phyloP scores from a whole-genome alignment of 1,140 invertebrate species.

The Linepithema humile region DNA sequence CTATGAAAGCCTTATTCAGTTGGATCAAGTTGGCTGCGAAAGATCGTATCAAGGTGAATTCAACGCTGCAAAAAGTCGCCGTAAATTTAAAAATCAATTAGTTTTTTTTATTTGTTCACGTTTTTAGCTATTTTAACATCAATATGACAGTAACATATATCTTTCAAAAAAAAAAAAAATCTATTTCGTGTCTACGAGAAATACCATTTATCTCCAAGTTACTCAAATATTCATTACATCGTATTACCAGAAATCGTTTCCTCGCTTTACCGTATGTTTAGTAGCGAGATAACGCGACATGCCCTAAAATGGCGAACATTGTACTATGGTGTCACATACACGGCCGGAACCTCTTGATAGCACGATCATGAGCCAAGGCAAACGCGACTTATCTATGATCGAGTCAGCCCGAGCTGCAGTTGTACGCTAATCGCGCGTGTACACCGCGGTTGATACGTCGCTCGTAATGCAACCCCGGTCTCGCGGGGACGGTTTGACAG shows the following conservation, averaged over 20 bases:
- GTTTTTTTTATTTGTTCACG: not conserved
- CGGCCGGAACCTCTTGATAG: conserved; percentile 44
- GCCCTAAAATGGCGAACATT: conserved; percentile 36
- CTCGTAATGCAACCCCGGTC: conserved; percentile 62
- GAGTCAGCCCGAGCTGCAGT: conserved; percentile 39
- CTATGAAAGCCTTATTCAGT: conserved; percentile 5
- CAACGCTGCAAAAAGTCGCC: not conserved
- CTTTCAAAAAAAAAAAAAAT: not conserved
- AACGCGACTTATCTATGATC: conserved; percentile 66
- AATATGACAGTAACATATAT: not conserved
- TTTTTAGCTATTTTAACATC: not conserved
- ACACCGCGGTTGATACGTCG: conserved; percentile 55
- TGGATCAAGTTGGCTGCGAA: not conserved
- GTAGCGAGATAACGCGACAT: conserved; percentile 46
- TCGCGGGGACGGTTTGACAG: conserved; percentile 66
- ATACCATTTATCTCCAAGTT: not conserved
- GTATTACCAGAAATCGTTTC: not conserved
- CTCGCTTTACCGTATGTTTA: not conserved
- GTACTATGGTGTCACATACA: conserved; percentile 6
- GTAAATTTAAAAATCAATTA: conserved; percentile 8
- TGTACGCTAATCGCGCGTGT: conserved; percentile 65
- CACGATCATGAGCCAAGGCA: conserved; percentile 33
- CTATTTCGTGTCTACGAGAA: not conserved
- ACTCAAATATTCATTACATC: not conserved
- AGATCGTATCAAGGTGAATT: not conserved